These are phyloP conservation scores for Dendrolimus punctatus DNA, from an alignment of 1,140 invertebrate genomes.

Conservation along the genomic window DNA sequence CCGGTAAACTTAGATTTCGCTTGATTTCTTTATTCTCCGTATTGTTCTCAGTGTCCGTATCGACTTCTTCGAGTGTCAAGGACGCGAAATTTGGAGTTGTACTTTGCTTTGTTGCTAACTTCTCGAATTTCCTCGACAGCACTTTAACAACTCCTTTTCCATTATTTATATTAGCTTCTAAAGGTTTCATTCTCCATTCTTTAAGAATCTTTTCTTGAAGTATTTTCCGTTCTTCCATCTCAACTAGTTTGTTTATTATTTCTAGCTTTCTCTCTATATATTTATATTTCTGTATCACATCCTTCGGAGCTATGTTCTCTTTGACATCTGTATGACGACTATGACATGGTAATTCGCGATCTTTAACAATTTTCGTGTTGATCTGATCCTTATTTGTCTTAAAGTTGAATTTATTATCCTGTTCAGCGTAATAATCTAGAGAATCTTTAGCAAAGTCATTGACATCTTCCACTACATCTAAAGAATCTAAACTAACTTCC, in stretches of 20 bases:
- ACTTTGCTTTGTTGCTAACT: slow-evolving; percentile 66
- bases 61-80: slow-evolving; percentile 56
- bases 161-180: slow-evolving; percentile 75
- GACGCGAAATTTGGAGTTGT: slow-evolving; percentile 54
- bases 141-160: slow-evolving; percentile 75
- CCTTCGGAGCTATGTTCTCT: slow-evolving; percentile 60
- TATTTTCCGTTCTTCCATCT: slow-evolving; percentile 78
- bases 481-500: slow-evolving; percentile 65
- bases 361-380: slow-evolving; percentile 40
- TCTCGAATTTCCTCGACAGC: slow-evolving; percentile 75
- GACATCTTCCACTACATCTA: slow-evolving; percentile 63
- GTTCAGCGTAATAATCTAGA: slow-evolving; percentile 57
- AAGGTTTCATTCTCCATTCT: slow-evolving; percentile 73
- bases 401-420: slow-evolving; percentile 40
- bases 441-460: slow-evolving; percentile 68
- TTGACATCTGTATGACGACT: slow-evolving; percentile 49
- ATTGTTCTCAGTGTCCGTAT: slow-evolving; percentile 60
- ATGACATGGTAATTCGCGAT: slow-evolving; percentile 30
- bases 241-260: slow-evolving; percentile 77
- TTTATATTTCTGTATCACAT: slow-evolving; percentile 71
- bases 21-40: slow-evolving; percentile 73
- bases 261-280: slow-evolving; percentile 78
- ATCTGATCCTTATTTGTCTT: slow-evolving; percentile 47
- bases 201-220: slow-evolving; percentile 74
- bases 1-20: slow-evolving; percentile 76